Evolutionary conservation across 2,113 vertebrate genomes (phyloP), one percentile per base, ranked within the genome.

Genomic region (Sigmodon hispidus): DNA sequence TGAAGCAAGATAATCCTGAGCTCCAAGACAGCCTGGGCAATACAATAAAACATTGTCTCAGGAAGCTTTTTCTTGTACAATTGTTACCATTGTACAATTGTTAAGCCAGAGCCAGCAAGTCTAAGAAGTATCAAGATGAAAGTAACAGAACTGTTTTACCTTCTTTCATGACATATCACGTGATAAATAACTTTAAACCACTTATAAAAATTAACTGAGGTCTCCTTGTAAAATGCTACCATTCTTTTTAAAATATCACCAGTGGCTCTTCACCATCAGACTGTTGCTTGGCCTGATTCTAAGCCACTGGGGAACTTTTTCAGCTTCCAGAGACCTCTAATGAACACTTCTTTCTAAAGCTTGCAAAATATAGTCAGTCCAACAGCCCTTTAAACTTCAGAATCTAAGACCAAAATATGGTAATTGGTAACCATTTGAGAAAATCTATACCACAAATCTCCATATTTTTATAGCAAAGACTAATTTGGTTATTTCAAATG

Each of bases 131-230:
- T 65, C 43, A 67, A 48, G 40, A 67, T 67, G 43, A 67, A 36
- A 9, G 29, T 36, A 22, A 85, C 7, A 52, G 65, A 87, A 63
- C 45, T 87, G 15, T 1, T 52, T 52, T 70, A n/a, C 65, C 85
- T 65, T 26, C 40, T 52, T 10, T 7, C 2, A 10, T 52, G 84
- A n/a, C 15, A n/a, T 36, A 52, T 52, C 45, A 24, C n/a, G 36
- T 21, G 36, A 93, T 55, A 43, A 79, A 86, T 50, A 31, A 95
- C 48, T 87, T 92, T 61, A 95, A 87, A 50, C 43, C 15, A 65
- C 24, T 86, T n/a, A 93, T 31, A 2, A 63, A 88, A 63, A 67
- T 59, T 15, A 79, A 61, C 15, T 48, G 57, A 67, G 63, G 16
- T 40, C 22, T 61, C 29, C 34, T 69, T 92, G 19, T 55, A 89